These are phyloP conservation scores for Oasisia sp. DNA, from an alignment of 2,888 invertebrate genomes.

Conservation along the genomic window DNA sequence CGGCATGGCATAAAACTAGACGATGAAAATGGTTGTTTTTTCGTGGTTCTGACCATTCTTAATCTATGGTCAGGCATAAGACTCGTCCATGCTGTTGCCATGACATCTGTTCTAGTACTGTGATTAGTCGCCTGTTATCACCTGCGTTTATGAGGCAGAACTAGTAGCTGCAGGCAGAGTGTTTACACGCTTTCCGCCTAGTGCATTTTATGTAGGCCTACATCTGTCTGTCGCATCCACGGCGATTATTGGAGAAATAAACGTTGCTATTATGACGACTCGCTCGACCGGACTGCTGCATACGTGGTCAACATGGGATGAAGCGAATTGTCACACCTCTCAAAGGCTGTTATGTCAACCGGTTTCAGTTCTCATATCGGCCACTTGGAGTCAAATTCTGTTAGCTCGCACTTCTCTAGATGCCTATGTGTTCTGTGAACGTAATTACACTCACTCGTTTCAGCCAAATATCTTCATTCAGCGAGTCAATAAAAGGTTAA, in stretches of 20 bases:
- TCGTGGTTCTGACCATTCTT: too few species aligned
- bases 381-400: too few species aligned
- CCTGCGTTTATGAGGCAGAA: slow-evolving; percentile 3
- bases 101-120: neutral
- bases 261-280: neutral
- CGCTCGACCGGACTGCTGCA: neutral
- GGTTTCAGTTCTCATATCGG: too few species aligned
- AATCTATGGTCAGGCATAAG: too few species aligned
- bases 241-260: neutral
- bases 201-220: neutral
- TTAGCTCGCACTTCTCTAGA: too few species aligned
- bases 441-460: too few species aligned
- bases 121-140: neutral
- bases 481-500: too few species aligned
- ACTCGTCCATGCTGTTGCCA: neutral
- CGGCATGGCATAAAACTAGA: neutral
- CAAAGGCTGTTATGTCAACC: too few species aligned
- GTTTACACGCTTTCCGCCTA: neutral
- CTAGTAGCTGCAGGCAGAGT: neutral
- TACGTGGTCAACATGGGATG: neutral
- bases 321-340: too few species aligned
- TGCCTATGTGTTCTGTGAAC: too few species aligned
- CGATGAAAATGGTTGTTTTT: too few species aligned
- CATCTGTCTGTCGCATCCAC: neutral
- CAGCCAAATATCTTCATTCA: too few species aligned